Percentiles rank a stretch among this genome's conserved stretches.
phyloP scores from a whole-genome alignment of 2,113 vertebrate species.

The Brachypodius melanocephalos region DNA sequence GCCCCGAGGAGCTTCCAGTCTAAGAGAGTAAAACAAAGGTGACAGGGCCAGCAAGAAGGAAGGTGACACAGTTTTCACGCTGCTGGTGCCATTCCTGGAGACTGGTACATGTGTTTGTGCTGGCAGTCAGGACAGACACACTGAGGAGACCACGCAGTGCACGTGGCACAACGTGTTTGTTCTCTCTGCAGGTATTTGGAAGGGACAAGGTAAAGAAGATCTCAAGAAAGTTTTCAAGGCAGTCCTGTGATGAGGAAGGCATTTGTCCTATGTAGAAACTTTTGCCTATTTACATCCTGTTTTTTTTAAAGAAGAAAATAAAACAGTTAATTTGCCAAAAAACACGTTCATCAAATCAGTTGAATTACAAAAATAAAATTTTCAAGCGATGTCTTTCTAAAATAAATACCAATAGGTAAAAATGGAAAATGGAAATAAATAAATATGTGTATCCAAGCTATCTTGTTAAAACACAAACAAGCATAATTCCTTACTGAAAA shows the following conservation, averaged over 20 bases:
- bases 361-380: slow-evolving; percentile 70
- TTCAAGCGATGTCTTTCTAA: slow-evolving; percentile 19
- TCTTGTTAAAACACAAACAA: not conserved
- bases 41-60: not conserved
- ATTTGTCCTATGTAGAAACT: slow-evolving; percentile 62
- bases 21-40: not conserved
- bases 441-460: not conserved
- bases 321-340: slow-evolving; percentile 25
- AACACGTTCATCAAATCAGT: not conserved
- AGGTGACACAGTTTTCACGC: not conserved
- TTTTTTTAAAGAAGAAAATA: slow-evolving; percentile 34
- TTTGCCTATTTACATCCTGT: slow-evolving; percentile 63
- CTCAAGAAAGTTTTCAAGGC: slow-evolving; percentile 29
- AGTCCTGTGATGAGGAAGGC: slow-evolving; percentile 39
- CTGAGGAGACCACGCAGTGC: not conserved
- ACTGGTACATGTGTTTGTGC: not conserved
- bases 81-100: slow-evolving; percentile 34
- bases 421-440: not conserved
- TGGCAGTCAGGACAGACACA: not conserved
- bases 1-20: slow-evolving; percentile 45
- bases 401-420: slow-evolving; percentile 51
- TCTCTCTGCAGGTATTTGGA: not conserved
- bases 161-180: not conserved
- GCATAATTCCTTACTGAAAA: not conserved
- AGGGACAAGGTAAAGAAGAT: slow-evolving; percentile 31